A percentile compares a stretch with the other conserved stretches of the same genome.
These are phyloP conservation scores for Enteromius paludinosus DNA, from an alignment of 2,797 vertebrate genomes.

Conservation along the genomic window DNA sequence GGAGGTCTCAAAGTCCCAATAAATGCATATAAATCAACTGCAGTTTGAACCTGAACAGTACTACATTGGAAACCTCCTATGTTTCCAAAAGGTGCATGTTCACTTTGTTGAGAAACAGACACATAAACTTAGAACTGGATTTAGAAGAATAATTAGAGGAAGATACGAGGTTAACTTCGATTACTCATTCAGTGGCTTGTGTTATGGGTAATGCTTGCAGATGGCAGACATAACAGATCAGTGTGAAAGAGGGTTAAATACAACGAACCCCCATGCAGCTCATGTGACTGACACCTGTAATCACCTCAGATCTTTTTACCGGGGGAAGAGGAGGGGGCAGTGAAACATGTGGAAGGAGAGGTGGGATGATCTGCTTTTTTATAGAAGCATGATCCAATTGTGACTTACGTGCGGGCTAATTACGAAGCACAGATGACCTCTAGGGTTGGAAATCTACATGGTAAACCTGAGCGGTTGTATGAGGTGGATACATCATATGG, in stretches of 20 bases:
- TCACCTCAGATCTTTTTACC: constrained; percentile 48
- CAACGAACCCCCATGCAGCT: background rate
- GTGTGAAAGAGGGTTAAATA: background rate
- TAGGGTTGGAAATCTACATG: constrained; percentile 2
- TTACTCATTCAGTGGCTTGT: background rate
- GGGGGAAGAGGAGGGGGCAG: constrained; percentile 10
- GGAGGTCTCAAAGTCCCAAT: background rate
- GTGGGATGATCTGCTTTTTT: constrained; percentile 74
- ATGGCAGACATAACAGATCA: constrained; percentile 25
- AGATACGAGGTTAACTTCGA: background rate
- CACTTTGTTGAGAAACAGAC: background rate
- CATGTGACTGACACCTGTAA: constrained; percentile 59
- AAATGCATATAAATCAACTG: background rate
- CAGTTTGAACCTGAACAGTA: background rate
- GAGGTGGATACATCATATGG: background rate
- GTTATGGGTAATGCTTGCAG: background rate
- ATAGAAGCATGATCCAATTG: constrained; percentile 80
- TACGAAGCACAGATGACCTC: constrained; percentile 54
- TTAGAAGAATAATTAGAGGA: background rate
- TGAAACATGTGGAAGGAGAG: constrained; percentile 40
- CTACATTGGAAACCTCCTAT: background rate
- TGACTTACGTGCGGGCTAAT: constrained; percentile 63
- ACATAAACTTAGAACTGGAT: background rate
- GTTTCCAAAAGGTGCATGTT: background rate
- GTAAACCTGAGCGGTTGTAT: background rate